Base-by-base conservation (phyloP, 2,797 vertebrate genomes). In the Perdix hodgsoniae region DNA sequence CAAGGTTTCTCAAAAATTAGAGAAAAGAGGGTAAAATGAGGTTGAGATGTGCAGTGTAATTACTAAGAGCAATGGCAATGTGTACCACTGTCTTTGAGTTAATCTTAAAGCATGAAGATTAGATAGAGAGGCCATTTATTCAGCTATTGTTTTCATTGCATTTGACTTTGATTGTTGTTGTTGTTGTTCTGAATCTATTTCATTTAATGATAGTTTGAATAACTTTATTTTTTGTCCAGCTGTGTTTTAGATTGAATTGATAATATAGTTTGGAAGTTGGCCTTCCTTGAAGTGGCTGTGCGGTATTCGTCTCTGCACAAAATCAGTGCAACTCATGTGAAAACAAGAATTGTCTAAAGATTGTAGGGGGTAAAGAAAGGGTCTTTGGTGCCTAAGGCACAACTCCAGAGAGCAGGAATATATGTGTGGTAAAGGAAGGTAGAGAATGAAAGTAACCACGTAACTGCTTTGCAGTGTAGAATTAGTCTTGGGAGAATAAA, bases 41-140 rank as follows among this genome's bases (percentile, higher is more conserved):
- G 9, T 57, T 61, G 19, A 37, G 35, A 19, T 8, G 12, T 2
- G 18, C 1, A 0, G 18, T 13, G 31, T 24, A 33, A n/a, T 45
- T 72, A 18, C 4, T 3, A 26, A 29, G n/a, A 74, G 27, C 66
- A 70, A n/a, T 6, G 39, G 37, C 24, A 17, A 4, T 40, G 73
- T 82, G 59, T 40, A 9, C 57, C 7, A 2, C 13, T 35, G 9
- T 23, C 10, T 79, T 66, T 52, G 50, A 9, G 4, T 56, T 74
- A 5, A 3, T n/a, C 12, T 69, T 33, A 18, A 70, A 12, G 15
- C 42, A 10, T 13, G 29, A 78, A 33, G 33, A 31, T 81, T 19
- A 40, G 33, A 13, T 49, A 26, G 35, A 61, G 50, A 74, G 56
- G 11, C 4, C 12, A 24, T 15, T 27, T 52, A 71, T 10, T 22